Conservation (phyloP, 2,113 vertebrate species). For the Pantherophis guttatus region DNA sequence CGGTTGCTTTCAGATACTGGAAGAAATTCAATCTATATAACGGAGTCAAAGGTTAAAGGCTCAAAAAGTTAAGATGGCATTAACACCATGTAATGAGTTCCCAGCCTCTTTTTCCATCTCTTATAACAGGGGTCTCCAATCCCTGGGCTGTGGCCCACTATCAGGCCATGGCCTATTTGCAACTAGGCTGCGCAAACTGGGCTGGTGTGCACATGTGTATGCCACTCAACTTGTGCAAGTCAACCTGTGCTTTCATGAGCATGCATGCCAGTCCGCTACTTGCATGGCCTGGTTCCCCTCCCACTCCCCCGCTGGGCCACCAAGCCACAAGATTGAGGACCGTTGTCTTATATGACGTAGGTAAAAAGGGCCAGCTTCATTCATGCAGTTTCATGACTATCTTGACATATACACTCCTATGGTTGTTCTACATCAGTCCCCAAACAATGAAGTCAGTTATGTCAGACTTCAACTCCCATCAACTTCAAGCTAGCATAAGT, state of each 20-base stretch:
- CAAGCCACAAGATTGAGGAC: too few species aligned
- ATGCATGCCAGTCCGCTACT: too few species aligned
- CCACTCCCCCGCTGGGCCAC: too few species aligned
- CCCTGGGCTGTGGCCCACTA: too few species aligned
- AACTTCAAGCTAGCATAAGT: neutral
- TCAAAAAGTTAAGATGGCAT: neutral
- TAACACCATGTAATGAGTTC: neutral
- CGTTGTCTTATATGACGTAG: neutral
- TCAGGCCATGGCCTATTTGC: too few species aligned
- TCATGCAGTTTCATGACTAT: neutral
- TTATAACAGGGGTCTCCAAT: too few species aligned
- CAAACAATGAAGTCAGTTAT: neutral
- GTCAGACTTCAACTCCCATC: neutral
- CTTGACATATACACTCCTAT: neutral
- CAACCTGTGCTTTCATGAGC: too few species aligned
- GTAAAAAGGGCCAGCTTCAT: neutral
- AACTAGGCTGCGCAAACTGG: too few species aligned
- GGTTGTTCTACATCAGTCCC: neutral
- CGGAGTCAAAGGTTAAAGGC: neutral
- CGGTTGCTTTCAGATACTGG: neutral
- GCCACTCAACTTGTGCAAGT: too few species aligned
- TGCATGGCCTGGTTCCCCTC: too few species aligned
- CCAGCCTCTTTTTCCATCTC: neutral
- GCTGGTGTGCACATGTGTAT: too few species aligned
- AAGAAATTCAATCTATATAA: neutral